Percentiles rank a stretch among this genome's conserved stretches.
Conservation (phyloP, 2,113 vertebrate species). For the Spheniscus mendiculus region DNA sequence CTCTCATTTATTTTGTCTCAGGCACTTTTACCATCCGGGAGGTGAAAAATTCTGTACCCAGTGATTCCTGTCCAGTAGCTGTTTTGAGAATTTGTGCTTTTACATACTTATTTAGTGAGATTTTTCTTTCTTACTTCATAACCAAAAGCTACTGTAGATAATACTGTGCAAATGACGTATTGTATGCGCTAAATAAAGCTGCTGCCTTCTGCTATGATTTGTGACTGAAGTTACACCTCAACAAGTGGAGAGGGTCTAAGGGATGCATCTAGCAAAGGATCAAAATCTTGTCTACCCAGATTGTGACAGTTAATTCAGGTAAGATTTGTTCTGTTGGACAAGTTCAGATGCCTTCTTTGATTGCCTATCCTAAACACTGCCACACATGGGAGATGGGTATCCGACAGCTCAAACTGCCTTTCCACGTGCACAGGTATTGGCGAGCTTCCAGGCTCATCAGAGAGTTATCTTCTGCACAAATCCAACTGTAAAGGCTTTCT, state of each 20-base stretch:
- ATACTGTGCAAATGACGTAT: background rate
- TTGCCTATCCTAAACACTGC: background rate
- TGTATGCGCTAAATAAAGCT: background rate
- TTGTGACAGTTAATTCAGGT: background rate
- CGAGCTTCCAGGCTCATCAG: background rate
- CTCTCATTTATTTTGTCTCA: slow-evolving; percentile 8
- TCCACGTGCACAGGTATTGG: background rate
- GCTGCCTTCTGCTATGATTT: background rate
- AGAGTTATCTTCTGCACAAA: background rate
- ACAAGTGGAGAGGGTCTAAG: background rate
- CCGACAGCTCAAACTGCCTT: background rate
- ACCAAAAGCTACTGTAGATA: background rate
- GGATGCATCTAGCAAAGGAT: background rate
- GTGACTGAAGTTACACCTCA: background rate
- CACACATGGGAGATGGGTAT: background rate
- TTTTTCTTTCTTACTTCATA: background rate
- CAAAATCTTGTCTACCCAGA: background rate
- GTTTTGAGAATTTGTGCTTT: background rate
- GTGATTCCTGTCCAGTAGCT: background rate
- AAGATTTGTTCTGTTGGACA: background rate
- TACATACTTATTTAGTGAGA: background rate
- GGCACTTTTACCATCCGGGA: background rate
- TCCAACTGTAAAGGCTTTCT: background rate
- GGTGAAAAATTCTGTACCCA: background rate
- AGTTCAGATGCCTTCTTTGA: background rate